Conservation (phyloP, 1,140 invertebrate genomes). For the Drosophila tropicalis region DNA sequence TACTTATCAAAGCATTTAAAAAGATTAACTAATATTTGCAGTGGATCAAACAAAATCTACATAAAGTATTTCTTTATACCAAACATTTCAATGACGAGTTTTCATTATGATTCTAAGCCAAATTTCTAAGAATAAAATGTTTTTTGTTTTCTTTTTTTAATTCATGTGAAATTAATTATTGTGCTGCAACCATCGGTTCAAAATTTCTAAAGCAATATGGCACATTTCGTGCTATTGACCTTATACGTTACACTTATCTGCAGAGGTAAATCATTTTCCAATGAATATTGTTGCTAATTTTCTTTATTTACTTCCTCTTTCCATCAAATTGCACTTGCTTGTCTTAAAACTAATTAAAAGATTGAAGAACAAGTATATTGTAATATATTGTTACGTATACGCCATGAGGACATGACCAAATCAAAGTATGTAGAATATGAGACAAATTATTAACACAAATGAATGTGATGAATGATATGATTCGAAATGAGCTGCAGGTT, state of each 20-base stretch:
- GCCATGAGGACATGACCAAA: too few relatives aligned
- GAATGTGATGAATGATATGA: too few relatives aligned
- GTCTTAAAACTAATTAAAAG: too few relatives aligned
- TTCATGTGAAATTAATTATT: not conserved
- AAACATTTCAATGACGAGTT: too few relatives aligned
- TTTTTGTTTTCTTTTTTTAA: not conserved
- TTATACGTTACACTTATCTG: not conserved
- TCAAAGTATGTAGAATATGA: too few relatives aligned
- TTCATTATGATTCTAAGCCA: not conserved
- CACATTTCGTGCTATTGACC: slow-evolving; percentile 1
- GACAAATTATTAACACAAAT: too few relatives aligned
- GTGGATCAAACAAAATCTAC: too few relatives aligned
- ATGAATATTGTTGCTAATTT: not conserved
- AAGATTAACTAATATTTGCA: too few relatives aligned
- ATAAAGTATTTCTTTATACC: too few relatives aligned
- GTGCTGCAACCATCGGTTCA: not conserved
- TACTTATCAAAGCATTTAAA: too few relatives aligned
- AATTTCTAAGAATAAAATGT: not conserved
- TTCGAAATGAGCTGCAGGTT: not conserved
- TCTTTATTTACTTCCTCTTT: not conserved
- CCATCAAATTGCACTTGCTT: not conserved
- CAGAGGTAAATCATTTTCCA: not conserved
- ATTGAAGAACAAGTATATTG: too few relatives aligned
- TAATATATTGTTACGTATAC: too few relatives aligned
- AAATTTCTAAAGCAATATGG: not conserved